phyloP scores from a whole-genome alignment of 2,113 vertebrate species.

The Uropsilus gracilis region DNA sequence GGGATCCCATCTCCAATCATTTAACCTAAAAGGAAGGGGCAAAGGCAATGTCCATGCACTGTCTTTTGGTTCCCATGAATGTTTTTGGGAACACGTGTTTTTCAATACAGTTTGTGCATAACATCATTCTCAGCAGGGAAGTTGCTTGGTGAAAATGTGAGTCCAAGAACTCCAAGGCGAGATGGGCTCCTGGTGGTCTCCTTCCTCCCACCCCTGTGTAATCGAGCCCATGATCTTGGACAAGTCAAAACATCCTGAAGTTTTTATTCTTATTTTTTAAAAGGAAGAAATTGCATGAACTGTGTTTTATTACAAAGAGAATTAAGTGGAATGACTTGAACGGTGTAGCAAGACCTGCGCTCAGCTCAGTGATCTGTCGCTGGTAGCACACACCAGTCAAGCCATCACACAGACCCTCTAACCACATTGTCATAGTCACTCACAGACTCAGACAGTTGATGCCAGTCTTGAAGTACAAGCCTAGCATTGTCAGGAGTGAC shows the following conservation, averaged over 20 bases:
- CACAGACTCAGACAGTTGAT: too few species aligned
- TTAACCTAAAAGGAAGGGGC: neutral
- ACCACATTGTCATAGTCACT: too few species aligned
- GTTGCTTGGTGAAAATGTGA: neutral
- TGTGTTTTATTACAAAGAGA: neutral
- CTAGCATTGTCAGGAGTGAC: neutral
- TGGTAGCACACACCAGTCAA: too few species aligned
- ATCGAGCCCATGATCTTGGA: accelerated
- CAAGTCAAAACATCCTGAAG: accelerated
- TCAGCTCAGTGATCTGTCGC: too few species aligned
- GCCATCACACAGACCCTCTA: too few species aligned
- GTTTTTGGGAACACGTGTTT: neutral
- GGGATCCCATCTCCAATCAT: too few species aligned
- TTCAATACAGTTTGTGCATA: neutral
- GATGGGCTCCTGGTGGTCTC: neutral
- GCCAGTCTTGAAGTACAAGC: too few species aligned
- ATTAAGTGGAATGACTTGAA: neutral
- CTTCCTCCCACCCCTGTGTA: too few species aligned
- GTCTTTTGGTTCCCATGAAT: too few species aligned
- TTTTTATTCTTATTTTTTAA: neutral
- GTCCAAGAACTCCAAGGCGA: neutral
- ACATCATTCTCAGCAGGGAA: neutral
- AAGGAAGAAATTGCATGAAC: accelerated
- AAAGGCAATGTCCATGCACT: too few species aligned
- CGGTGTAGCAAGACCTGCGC: neutral